Evolutionary conservation across 2,888 invertebrate species (phyloP).

Genomic region (Bedellia somnulentella): DNA sequence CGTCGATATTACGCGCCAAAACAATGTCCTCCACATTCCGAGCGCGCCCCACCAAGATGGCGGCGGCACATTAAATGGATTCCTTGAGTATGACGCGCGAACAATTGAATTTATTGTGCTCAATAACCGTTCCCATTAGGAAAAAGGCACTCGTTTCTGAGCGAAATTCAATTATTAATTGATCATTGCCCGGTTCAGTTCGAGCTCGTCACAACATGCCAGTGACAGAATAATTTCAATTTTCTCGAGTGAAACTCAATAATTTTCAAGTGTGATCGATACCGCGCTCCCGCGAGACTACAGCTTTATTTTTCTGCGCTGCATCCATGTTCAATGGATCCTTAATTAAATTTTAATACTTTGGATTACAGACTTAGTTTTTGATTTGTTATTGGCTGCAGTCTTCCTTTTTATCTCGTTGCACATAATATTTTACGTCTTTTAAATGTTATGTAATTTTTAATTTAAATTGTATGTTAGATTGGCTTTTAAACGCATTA

Average conservation of each 20-base stretch:
- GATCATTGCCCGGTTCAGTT: slow-evolving; percentile 14
- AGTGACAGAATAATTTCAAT: slow-evolving; percentile 24
- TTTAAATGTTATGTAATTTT: no score
- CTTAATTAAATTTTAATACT: no score
- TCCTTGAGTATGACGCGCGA: slow-evolving; percentile 21
- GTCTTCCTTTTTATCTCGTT: no score
- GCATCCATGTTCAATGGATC: no score
- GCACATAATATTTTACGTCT: no score
- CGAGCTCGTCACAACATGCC: slow-evolving; percentile 14
- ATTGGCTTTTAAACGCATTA: no score
- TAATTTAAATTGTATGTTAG: no score
- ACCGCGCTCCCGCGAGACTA: neutral
- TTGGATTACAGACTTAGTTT: no score
- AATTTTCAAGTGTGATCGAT: slow-evolving; percentile 11
- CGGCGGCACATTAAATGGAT: slow-evolving; percentile 21
- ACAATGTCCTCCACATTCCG: slow-evolving; percentile 16
- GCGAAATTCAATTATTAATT: slow-evolving; percentile 27
- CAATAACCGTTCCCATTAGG: slow-evolving; percentile 24
- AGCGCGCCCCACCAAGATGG: slow-evolving; percentile 4
- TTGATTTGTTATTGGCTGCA: no score
- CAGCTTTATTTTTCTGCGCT: no score
- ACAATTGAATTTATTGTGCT: slow-evolving; percentile 29
- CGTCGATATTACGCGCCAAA: slow-evolving; percentile 9
- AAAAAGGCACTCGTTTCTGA: slow-evolving; percentile 27
- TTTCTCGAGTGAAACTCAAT: slow-evolving; percentile 17